Conservation (phyloP, 2,888 invertebrate species). For the Selenia dentaria region DNA sequence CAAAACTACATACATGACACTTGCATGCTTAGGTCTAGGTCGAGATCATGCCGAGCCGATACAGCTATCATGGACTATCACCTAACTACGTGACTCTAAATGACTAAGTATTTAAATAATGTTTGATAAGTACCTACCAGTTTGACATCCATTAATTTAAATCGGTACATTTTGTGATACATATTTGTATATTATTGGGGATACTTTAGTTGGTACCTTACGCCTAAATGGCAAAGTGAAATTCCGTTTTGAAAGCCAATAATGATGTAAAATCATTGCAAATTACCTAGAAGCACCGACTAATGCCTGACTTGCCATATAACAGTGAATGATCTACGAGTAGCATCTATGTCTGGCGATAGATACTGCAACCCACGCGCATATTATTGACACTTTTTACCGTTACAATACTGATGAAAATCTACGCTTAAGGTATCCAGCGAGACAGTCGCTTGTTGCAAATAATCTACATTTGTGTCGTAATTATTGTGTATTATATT, state of each 20-base stretch:
- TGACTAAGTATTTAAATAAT: not conserved
- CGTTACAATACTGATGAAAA: too few species aligned
- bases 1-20: conserved; percentile 2
- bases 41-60: conserved; percentile 32
- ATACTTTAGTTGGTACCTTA: too few species aligned
- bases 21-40: conserved; percentile 31
- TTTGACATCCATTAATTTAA: too few species aligned
- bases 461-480: conserved; percentile 15
- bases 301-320: conserved; percentile 27
- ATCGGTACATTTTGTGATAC: too few species aligned
- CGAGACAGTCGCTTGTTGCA: conserved; percentile 12
- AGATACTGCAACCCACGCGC: too few species aligned
- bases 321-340: conserved; percentile 23
- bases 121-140: not conserved
- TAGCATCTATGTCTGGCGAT: conserved; percentile 12
- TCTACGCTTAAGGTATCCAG: too few species aligned
- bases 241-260: conserved; percentile 29
- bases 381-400: too few species aligned
- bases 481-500: conserved; percentile 6
- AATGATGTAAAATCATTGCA: too few species aligned
- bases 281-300: conserved; percentile 26
- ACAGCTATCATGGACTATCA: conserved; percentile 6
- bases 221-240: conserved; percentile 10
- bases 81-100: conserved; percentile 6
- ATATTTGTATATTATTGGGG: too few species aligned